Percentiles rank a stretch among this genome's conserved stretches.
These are phyloP conservation scores for Agonopterix heracliana DNA, from an alignment of 2,888 invertebrate species.

Conservation along the genomic window DNA sequence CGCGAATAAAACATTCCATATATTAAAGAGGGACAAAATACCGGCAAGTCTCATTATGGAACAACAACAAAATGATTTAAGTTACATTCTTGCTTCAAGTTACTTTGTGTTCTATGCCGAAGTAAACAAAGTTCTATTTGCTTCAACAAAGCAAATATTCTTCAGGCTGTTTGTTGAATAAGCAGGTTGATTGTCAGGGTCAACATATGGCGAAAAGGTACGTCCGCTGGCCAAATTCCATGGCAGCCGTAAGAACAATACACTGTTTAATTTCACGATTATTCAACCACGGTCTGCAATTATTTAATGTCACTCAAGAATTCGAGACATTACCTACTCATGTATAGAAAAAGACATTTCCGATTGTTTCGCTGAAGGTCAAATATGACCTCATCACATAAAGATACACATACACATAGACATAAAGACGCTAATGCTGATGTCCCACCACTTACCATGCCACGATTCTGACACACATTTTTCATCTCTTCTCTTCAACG, in stretches of 20 bases:
- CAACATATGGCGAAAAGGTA: constrained; percentile 68
- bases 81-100: constrained; percentile 15
- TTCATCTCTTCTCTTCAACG: too few species aligned
- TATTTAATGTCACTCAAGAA: not conserved
- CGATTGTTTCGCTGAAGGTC: too few species aligned
- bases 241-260: constrained; percentile 28
- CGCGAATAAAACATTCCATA: constrained; percentile 58
- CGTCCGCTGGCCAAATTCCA: constrained; percentile 55
- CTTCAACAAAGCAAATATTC: too few species aligned
- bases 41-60: constrained; percentile 23
- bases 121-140: not conserved
- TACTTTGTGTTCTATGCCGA: constrained; percentile 15
- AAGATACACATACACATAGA: too few species aligned
- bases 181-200: constrained; percentile 62
- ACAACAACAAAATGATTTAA: constrained; percentile 26
- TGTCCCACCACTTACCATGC: too few species aligned
- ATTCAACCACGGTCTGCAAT: constrained; percentile 9
- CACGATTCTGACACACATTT: too few species aligned
- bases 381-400: too few species aligned
- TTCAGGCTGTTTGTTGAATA: too few species aligned
- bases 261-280: constrained; percentile 21
- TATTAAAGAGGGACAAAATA: constrained; percentile 46
- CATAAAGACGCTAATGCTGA: too few species aligned
- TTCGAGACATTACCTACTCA: not conserved
- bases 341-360: not conserved